phyloP scores from a whole-genome alignment of 2,888 invertebrate genomes.

The Trichopria drosophilae region DNA sequence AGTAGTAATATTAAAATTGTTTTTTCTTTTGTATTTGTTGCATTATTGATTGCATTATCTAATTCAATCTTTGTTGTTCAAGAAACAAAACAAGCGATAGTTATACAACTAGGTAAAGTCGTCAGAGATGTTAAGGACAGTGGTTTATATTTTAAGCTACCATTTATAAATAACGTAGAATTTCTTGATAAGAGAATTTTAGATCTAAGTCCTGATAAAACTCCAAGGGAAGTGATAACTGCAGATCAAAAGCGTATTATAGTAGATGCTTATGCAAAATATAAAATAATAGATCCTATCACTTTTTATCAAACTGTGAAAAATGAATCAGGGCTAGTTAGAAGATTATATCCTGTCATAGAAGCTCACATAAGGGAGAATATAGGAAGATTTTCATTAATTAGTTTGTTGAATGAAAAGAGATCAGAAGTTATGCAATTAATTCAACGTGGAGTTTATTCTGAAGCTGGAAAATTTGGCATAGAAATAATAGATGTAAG shows the following conservation, averaged over 20 bases:
- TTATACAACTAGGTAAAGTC: slow-evolving; percentile 21
- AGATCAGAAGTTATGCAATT: slow-evolving; percentile 19
- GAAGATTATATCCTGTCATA: slow-evolving; percentile 13
- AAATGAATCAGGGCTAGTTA: slow-evolving; percentile 16
- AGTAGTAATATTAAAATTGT: slow-evolving; percentile 21
- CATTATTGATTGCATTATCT: slow-evolving; percentile 19
- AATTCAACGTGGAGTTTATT: slow-evolving; percentile 17
- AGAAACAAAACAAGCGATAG: slow-evolving; percentile 22
- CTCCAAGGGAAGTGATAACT: slow-evolving; percentile 15
- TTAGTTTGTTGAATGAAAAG: slow-evolving; percentile 18
- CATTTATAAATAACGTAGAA: slow-evolving; percentile 18
- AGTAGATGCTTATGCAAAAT: slow-evolving; percentile 23
- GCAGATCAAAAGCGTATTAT: slow-evolving; percentile 18
- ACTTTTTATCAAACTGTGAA: slow-evolving; percentile 18
- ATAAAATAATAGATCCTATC: slow-evolving; percentile 21
- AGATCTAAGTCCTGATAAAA: slow-evolving; percentile 20
- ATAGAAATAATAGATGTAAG: slow-evolving; percentile 23
- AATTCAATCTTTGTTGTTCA: slow-evolving; percentile 20
- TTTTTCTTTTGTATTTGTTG: slow-evolving; percentile 19
- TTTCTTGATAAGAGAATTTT: slow-evolving; percentile 23
- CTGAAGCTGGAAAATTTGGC: slow-evolving; percentile 23
- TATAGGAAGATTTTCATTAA: slow-evolving; percentile 20
- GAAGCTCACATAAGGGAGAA: slow-evolving; percentile 15
- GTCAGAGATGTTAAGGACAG: slow-evolving; percentile 16
- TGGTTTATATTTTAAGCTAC: slow-evolving; percentile 21